Evolutionary conservation across 1,140 invertebrate genomes (phyloP), one percentile per base, ranked within the genome.

Genomic region (Chironomus tepperi): DNA sequence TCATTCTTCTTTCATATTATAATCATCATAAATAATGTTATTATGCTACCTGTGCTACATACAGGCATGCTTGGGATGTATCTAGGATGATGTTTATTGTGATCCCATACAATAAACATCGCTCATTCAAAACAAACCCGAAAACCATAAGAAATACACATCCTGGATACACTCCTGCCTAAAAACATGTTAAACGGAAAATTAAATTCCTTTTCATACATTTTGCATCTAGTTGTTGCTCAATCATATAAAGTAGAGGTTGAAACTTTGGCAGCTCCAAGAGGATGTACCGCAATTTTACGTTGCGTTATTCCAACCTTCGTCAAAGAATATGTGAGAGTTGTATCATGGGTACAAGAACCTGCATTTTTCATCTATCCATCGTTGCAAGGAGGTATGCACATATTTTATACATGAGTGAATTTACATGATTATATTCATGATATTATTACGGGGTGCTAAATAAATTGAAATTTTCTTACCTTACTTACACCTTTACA

Each of bases 281-380:
- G 89, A 78, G 92, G 92, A 74, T 93, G 91, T 81, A 93, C 92
- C 7, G 92, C 93, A 43, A 88, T 94, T 74, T 85, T 94, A 75
- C 88, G 90, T 79, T 94, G 93, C 83, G 86, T 89, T 77, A 88
- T 95, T 77, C 93, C 93, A 74, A 88, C 88, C 78, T 92, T 90
- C 81, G 90, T 93, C 77, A 90, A 89, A 81, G 91, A 94, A 80
- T 87, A 93, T 81, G 91, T 95, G 74, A 87, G 89, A 79, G 91
- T 95, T 34, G 90, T 92, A 65, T 90, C 91, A 24, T 95, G 93
- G 93, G 85, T 89, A 76, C 90, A 88, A 81, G 93, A 93, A 79
- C 88, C 90, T 34, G 86, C 87, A 65, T 89, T 91, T 81, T 90
- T 90, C 81, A 91, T 92, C 77, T 91, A 91, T 79, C 90, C 90